These are phyloP conservation scores for Armadillidium nasatum DNA, from an alignment of 1,140 invertebrate genomes.

Conservation along the genomic window DNA sequence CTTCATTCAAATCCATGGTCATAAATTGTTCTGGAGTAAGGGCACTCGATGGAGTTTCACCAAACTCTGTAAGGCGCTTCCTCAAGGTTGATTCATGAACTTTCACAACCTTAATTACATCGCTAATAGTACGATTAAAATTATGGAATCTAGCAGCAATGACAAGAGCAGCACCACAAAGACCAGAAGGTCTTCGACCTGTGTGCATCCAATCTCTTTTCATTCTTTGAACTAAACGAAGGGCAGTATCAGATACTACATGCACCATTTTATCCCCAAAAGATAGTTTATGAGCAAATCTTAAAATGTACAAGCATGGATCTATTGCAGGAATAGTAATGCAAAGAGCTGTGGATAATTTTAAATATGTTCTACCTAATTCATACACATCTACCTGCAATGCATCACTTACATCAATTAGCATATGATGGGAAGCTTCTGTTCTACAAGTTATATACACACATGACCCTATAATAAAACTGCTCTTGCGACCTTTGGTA, in stretches of 20 bases:
- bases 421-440: conserved; percentile 83
- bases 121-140: conserved; percentile 77
- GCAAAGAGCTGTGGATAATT: conserved; percentile 78
- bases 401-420: conserved; percentile 96
- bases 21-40: conserved; percentile 96
- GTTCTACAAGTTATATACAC: conserved; percentile 94
- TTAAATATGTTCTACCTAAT: conserved; percentile 85
- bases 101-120: conserved; percentile 92
- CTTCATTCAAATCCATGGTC: conserved; percentile 91
- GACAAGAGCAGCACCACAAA: conserved; percentile 76
- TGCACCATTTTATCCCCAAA: conserved; percentile 86
- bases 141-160: conserved; percentile 81
- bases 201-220: conserved; percentile 96
- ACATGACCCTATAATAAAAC: conserved; percentile 91
- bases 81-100: conserved; percentile 89
- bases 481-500: conserved; percentile 82
- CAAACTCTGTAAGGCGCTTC: conserved; percentile 90
- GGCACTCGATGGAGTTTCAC: conserved; percentile 82
- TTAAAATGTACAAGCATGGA: conserved; percentile 46
- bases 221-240: conserved; percentile 91
- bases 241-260: conserved; percentile 89
- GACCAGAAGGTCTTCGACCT: conserved; percentile 87
- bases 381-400: conserved; percentile 94
- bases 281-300: conserved; percentile 86
- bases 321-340: conserved; percentile 87